Evolutionary conservation across 2,888 invertebrate species (phyloP).

Genomic region (Hemicrepidius hirtus): DNA sequence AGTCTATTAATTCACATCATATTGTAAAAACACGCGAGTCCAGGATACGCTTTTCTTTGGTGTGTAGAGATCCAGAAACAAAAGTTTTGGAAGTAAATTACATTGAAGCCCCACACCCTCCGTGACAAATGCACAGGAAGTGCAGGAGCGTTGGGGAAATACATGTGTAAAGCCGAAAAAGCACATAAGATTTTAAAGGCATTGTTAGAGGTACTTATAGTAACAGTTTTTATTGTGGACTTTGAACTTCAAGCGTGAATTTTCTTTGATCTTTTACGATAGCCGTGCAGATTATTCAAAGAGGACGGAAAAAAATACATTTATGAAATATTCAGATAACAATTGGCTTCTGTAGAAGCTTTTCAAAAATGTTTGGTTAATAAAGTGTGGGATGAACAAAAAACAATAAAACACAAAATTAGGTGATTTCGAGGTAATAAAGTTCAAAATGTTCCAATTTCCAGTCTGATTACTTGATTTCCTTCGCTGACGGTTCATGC

Average conservation of each 20-base stretch:
- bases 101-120: not conserved
- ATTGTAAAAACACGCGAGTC: constrained; percentile 1
- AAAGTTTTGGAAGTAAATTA: not conserved
- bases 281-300: too few species aligned
- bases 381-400: too few species aligned
- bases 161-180: not conserved
- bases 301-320: too few species aligned
- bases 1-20: constrained; percentile 5
- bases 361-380: too few species aligned
- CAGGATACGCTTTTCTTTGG: not conserved
- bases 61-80: not conserved
- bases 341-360: too few species aligned
- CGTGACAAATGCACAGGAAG: not conserved
- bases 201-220: not conserved
- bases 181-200: not conserved
- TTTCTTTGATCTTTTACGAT: not conserved
- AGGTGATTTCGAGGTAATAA: too few species aligned
- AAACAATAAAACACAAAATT: too few species aligned
- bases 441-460: too few species aligned
- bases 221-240: not conserved
- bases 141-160: not conserved
- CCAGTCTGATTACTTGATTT: too few species aligned
- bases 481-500: too few species aligned
- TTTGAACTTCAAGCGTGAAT: not conserved
- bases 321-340: too few species aligned